phyloP scores from a whole-genome alignment of 2,888 invertebrate genomes.

The Rhaphigaster nebulosa region DNA sequence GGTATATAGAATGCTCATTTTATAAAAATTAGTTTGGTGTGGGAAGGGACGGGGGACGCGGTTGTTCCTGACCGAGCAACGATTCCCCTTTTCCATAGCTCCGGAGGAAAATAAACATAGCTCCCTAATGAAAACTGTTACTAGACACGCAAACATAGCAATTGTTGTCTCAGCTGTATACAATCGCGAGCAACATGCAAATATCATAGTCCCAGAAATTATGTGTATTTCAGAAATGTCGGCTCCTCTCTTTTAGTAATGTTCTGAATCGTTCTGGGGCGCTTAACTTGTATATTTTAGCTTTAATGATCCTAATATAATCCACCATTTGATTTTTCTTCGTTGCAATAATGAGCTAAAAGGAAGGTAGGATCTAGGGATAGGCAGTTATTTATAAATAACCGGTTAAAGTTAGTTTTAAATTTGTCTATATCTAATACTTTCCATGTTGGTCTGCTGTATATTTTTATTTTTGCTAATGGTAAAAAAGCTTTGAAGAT shows the following conservation, averaged over 20 bases:
- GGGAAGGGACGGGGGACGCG: too few relatives aligned
- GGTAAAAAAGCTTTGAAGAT: too few relatives aligned
- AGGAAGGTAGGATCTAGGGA: not conserved
- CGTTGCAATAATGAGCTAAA: not conserved
- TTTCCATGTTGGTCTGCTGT: too few relatives aligned
- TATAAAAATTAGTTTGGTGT: not conserved
- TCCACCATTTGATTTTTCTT: not conserved
- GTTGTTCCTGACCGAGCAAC: not conserved
- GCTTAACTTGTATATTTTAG: not conserved
- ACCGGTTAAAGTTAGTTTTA: too few relatives aligned
- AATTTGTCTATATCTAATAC: too few relatives aligned
- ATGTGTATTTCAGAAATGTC: slow-evolving; percentile 24
- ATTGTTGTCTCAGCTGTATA: slow-evolving; percentile 45
- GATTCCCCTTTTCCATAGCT: not conserved
- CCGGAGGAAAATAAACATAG: slow-evolving; percentile 12
- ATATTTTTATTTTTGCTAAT: too few relatives aligned
- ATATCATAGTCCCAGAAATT: slow-evolving; percentile 12
- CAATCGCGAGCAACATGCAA: slow-evolving; percentile 39
- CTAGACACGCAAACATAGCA: slow-evolving; percentile 44
- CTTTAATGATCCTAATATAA: not conserved
- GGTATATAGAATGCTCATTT: not conserved
- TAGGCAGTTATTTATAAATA: too few relatives aligned
- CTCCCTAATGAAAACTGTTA: slow-evolving; percentile 45
- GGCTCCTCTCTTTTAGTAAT: not conserved
- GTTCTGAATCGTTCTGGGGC: not conserved